Evolutionary conservation across 1,140 invertebrate genomes (phyloP).

Genomic region (Pachypeltis micranthus): DNA sequence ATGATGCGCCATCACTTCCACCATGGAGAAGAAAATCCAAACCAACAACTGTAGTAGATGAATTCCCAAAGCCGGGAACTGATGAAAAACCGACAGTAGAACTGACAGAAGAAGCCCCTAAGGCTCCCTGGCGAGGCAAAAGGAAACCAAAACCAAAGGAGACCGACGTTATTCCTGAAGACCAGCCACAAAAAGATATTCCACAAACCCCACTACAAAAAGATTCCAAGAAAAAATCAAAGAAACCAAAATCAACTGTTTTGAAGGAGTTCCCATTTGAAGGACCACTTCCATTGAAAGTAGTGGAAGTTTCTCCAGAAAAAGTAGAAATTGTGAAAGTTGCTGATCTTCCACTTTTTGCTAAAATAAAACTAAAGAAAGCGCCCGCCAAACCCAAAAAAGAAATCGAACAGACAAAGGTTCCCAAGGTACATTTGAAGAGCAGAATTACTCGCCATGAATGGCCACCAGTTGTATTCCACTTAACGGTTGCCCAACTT

Average conservation of each 20-base stretch:
- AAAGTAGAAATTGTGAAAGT: conserved; percentile 34
- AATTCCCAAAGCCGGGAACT: conserved; percentile 17
- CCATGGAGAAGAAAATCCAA: conserved; percentile 9
- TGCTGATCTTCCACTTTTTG: conserved; percentile 37
- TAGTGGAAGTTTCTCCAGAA: conserved; percentile 36
- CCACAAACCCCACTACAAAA: conserved; percentile 20
- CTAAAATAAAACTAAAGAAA: conserved; percentile 51
- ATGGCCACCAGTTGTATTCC: conserved; percentile 34
- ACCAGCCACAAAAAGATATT: conserved; percentile 32
- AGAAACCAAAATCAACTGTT: conserved; percentile 3
- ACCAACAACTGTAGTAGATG: conserved; percentile 21
- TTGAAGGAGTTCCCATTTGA: neutral
- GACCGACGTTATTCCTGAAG: conserved; percentile 24
- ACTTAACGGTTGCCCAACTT: conserved; percentile 25
- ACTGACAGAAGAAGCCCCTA: conserved; percentile 24
- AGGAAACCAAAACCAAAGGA: conserved; percentile 17
- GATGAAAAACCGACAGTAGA: conserved; percentile 27
- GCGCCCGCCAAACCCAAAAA: conserved; percentile 37
- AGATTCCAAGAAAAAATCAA: conserved; percentile 21
- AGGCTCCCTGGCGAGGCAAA: conserved; percentile 29
- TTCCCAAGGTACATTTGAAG: conserved; percentile 52
- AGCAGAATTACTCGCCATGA: conserved; percentile 45
- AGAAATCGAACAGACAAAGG: conserved; percentile 35
- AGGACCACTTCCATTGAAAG: conserved; percentile 27
- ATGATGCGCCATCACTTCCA: no score